Conservation (phyloP, 2,797 vertebrate species). For the Acipenser oxyrinchus region DNA sequence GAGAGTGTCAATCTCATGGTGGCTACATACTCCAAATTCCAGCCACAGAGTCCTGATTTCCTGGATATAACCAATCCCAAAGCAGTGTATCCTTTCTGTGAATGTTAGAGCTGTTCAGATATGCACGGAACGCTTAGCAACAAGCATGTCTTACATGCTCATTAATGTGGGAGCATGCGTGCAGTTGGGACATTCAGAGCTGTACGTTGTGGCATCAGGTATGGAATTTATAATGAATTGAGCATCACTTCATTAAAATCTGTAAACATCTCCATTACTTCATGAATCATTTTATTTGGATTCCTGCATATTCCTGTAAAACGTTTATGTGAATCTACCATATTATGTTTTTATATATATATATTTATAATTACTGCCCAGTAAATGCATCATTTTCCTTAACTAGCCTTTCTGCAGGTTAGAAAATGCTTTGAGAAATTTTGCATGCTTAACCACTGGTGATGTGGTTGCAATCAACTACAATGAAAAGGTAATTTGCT, state of each 20-base stretch:
- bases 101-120: not conserved
- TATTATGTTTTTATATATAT: not conserved
- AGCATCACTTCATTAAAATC: too few species aligned
- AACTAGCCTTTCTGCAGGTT: slow-evolving; percentile 55
- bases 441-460: slow-evolving; percentile 91
- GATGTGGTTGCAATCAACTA: slow-evolving; percentile 98
- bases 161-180: too few species aligned
- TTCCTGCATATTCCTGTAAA: not conserved
- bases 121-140: too few species aligned
- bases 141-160: too few species aligned
- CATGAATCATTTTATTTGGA: too few species aligned
- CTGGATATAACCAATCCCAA: slow-evolving; percentile 98
- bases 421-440: slow-evolving; percentile 94
- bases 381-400: not conserved
- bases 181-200: too few species aligned
- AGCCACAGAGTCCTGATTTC: slow-evolving; percentile 96
- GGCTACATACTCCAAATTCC: slow-evolving; percentile 96
- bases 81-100: slow-evolving; percentile 83
- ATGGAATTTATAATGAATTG: too few species aligned
- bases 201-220: too few species aligned
- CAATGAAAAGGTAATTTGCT: slow-evolving; percentile 82
- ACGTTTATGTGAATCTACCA: not conserved
- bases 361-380: not conserved
- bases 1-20: slow-evolving; percentile 98
- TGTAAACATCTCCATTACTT: too few species aligned